Evolutionary conservation across 2,888 invertebrate genomes (phyloP).

Genomic region (Cryptus viduatorius): DNA sequence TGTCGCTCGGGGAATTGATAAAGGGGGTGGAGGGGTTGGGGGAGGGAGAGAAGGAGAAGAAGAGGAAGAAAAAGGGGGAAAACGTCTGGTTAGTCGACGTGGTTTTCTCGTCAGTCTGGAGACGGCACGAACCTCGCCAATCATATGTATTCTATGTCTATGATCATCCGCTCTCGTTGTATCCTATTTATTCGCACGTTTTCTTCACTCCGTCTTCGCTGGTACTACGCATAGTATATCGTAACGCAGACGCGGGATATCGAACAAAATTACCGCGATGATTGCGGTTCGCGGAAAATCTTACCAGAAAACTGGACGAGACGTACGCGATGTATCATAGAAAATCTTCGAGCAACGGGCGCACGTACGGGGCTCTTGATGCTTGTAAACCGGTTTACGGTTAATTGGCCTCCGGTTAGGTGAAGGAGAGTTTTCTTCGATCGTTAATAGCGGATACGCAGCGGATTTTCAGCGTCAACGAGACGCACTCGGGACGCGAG

Average conservation of each 20-base stretch:
- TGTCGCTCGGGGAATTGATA: conserved; percentile 1
- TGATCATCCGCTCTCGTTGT: conserved; percentile 30
- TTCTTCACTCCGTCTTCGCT: conserved; percentile 24
- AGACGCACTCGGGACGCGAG: conserved; percentile 31
- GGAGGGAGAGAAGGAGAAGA: not conserved
- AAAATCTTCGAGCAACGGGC: conserved; percentile 54
- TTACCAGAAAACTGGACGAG: conserved; percentile 38
- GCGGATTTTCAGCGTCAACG: conserved; percentile 62
- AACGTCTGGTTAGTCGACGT: conserved; percentile 26
- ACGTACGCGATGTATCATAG: not conserved
- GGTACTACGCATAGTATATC: not conserved
- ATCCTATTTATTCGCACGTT: conserved; percentile 44
- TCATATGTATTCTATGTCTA: conserved; percentile 35
- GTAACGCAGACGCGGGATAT: not conserved
- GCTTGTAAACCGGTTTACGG: conserved; percentile 49
- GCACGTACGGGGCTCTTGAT: conserved; percentile 27
- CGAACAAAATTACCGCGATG: conserved; percentile 40
- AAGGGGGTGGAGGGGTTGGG: not conserved
- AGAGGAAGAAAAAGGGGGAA: not conserved
- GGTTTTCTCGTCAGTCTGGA: conserved; percentile 45
- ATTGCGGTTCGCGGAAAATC: conserved; percentile 25
- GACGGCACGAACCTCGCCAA: conserved; percentile 1
- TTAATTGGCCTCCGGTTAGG: conserved; percentile 65
- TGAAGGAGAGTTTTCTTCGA: conserved; percentile 60
- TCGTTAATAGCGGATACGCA: conserved; percentile 51